phyloP scores from a whole-genome alignment of 2,888 invertebrate species.

The Conchocele bisecta region DNA sequence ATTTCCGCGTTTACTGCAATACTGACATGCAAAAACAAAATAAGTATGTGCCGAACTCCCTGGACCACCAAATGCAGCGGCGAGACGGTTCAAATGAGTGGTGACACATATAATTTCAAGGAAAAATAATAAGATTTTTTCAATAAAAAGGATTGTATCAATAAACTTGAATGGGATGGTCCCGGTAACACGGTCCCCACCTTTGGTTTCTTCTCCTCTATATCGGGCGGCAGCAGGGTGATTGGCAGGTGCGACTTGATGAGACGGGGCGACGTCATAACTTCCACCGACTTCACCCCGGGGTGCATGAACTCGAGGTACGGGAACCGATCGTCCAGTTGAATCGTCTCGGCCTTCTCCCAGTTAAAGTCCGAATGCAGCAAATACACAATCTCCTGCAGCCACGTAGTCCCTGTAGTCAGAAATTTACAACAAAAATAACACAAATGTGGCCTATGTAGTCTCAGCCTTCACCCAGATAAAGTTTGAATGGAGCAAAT shows the following conservation, averaged over 20 bases:
- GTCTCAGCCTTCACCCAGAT: constrained; percentile 88
- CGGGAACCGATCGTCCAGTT: constrained; percentile 88
- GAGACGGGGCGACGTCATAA: constrained; percentile 77
- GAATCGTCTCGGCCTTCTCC: constrained; percentile 85
- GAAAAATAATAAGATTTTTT: too few relatives aligned
- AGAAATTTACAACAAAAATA: too few relatives aligned
- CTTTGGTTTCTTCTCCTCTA: constrained; percentile 77
- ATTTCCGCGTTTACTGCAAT: too few relatives aligned
- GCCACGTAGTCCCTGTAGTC: constrained; percentile 92
- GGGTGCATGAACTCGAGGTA: constrained; percentile 86
- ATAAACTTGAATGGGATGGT: too few relatives aligned
- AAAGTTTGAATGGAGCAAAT: constrained; percentile 92
- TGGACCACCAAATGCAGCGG: too few relatives aligned
- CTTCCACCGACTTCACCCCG: constrained; percentile 50
- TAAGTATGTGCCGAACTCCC: too few relatives aligned
- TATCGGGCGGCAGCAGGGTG: constrained; percentile 69
- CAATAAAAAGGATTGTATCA: too few relatives aligned
- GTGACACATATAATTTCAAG: too few relatives aligned
- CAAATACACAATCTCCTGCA: constrained; percentile 96
- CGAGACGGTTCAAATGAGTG: too few relatives aligned
- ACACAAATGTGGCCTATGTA: too few relatives aligned
- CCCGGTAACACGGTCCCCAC: too few relatives aligned
- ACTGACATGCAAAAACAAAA: too few relatives aligned
- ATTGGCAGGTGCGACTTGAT: constrained; percentile 77
- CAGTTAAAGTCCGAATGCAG: constrained; percentile 91